Conservation (phyloP, 2,797 vertebrate genomes). For the Fringilla coelebs region DNA sequence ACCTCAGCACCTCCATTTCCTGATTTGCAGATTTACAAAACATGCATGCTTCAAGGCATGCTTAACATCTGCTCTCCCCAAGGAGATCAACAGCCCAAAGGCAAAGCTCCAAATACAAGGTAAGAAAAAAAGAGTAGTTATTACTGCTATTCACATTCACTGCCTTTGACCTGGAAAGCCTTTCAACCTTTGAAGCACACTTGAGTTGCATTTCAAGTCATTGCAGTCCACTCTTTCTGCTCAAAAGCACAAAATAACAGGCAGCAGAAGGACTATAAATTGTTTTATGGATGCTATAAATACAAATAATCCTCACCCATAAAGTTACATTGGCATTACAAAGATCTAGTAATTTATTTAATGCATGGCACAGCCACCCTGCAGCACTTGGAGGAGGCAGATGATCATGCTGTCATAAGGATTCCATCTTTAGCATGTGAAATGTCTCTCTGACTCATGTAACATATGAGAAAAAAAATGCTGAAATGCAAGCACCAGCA, state of each 20-base stretch:
- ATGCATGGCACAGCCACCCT: background rate
- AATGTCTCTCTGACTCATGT: background rate
- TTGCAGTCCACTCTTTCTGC: conserved; percentile 4
- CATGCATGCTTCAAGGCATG: background rate
- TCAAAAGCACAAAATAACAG: conserved; percentile 52
- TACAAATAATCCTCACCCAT: conserved; percentile 40
- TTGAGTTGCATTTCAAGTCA: conserved; percentile 35
- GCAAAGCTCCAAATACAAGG: background rate
- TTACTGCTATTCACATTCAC: background rate
- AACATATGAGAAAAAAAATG: background rate
- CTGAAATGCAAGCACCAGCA: background rate
- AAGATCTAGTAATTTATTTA: conserved; percentile 41
- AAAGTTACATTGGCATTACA: conserved; percentile 54
- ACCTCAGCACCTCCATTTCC: background rate
- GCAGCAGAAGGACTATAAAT: conserved; percentile 49
- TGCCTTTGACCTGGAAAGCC: conserved; percentile 25
- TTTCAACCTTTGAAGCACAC: conserved; percentile 14
- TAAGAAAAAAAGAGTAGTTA: conserved; percentile 1
- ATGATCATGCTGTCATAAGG: conserved; percentile 7
- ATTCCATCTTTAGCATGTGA: conserved; percentile 37
- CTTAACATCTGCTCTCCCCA: background rate
- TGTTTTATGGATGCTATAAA: conserved; percentile 59
- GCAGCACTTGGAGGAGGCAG: background rate
- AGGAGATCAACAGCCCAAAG: background rate
- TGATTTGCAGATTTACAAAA: conserved; percentile 2